phyloP scores from a whole-genome alignment of 1,140 invertebrate genomes.

The Linepithema humile region DNA sequence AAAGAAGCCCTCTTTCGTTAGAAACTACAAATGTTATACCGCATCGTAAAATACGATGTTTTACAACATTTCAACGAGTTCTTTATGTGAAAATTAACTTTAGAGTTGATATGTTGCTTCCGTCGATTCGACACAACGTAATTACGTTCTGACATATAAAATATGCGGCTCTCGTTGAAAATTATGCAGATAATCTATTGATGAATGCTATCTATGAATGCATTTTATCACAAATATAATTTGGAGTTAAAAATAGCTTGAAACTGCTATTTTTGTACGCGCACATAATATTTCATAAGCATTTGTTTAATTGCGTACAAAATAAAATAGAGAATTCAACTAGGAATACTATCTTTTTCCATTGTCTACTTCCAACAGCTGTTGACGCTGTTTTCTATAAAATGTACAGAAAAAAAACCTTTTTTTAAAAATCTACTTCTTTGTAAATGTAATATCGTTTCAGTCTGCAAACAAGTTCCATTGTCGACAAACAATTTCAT shows the following conservation, averaged over 20 bases:
- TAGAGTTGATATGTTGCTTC: not conserved
- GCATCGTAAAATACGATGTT: not conserved
- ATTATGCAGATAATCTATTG: not conserved
- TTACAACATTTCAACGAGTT: no score
- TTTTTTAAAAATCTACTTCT: not conserved
- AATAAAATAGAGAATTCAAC: not conserved
- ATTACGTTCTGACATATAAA: not conserved
- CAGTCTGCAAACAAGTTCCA: not conserved
- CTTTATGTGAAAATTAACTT: not conserved
- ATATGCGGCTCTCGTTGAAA: not conserved
- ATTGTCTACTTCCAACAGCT: not conserved
- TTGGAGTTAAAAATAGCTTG: not conserved
- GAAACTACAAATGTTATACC: not conserved
- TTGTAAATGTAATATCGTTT: constrained; percentile 11
- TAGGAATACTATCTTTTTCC: not conserved
- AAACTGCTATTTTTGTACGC: not conserved
- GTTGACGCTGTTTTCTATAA: no score
- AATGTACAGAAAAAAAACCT: not conserved
- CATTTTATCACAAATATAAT: not conserved
- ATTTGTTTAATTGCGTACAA: not conserved
- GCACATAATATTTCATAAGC: not conserved
- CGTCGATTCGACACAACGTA: not conserved
- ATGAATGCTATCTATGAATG: no score
- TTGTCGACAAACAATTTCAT: constrained; percentile 19
- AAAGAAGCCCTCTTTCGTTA: not conserved